Conservation (phyloP, 2,888 invertebrate genomes). For the Deladenus siricidicola region DNA sequence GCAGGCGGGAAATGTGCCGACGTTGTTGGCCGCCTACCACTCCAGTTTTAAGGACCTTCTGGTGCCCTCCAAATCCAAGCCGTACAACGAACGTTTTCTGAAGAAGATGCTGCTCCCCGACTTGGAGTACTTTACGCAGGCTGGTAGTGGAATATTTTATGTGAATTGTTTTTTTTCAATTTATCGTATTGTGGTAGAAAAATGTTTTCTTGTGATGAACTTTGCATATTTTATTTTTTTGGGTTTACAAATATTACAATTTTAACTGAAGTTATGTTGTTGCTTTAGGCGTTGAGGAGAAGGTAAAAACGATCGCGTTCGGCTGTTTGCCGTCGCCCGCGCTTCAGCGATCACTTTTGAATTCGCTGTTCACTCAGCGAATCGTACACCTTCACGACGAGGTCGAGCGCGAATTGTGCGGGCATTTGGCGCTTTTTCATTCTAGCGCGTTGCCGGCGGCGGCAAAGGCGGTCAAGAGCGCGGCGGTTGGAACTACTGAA, state of each 20-base stretch:
- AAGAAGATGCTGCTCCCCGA: not conserved
- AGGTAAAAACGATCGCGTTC: not conserved
- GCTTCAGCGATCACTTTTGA: not conserved
- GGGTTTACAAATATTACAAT: no score
- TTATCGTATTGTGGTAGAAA: no score
- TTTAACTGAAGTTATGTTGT: no score
- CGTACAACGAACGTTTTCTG: slow-evolving; percentile 6
- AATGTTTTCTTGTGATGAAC: no score
- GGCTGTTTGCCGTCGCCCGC: not conserved
- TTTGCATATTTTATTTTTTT: no score
- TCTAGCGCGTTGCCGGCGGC: not conserved
- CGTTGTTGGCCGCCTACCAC: not conserved
- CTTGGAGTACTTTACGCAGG: not conserved
- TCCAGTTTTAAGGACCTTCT: not conserved
- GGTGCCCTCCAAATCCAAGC: slow-evolving; percentile 7
- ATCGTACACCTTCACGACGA: not conserved
- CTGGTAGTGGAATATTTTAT: not conserved
- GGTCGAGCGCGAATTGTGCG: not conserved
- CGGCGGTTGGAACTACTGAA: no score
- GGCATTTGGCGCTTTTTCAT: not conserved
- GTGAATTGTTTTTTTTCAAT: no score
- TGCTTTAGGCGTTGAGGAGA: not conserved
- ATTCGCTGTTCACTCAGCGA: not conserved
- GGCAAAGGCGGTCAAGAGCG: no score
- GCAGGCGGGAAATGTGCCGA: not conserved